Percentiles rank a stretch among this genome's conserved stretches.
phyloP scores from a whole-genome alignment of 2,797 vertebrate species.

The Cynopterus sphinx region DNA sequence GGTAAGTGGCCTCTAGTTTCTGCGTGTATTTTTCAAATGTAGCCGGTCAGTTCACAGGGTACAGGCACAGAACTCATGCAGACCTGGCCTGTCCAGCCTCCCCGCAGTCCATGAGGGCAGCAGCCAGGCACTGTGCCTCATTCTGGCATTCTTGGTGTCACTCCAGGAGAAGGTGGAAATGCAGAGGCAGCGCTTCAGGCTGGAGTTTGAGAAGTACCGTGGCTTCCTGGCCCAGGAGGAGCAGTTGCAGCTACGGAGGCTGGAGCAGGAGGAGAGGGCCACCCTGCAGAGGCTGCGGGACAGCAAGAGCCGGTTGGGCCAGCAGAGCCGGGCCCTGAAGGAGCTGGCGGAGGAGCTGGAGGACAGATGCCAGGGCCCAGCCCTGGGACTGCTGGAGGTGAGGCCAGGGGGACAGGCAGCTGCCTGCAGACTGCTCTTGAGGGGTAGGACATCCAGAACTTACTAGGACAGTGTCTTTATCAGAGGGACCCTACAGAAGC shows the following conservation, averaged over 20 bases:
- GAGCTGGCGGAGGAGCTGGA: conserved; percentile 79
- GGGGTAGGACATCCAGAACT: not conserved
- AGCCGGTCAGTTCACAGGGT: not conserved
- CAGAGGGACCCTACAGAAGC: not conserved
- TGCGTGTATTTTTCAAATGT: not conserved
- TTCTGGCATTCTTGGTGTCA: not conserved
- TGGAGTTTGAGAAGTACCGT: conserved; percentile 84
- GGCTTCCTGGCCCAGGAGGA: conserved; percentile 82
- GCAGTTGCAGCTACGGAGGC: conserved; percentile 78
- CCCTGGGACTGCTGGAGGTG: conserved; percentile 81
- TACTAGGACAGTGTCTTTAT: not conserved
- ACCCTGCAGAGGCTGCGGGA: conserved; percentile 79
- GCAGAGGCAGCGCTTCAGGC: conserved; percentile 77
- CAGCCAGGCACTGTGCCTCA: accelerated
- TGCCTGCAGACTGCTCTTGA: not conserved
- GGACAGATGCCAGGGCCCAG: conserved; percentile 61
- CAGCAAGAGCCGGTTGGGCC: conserved; percentile 63
- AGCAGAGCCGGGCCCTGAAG: conserved; percentile 71
- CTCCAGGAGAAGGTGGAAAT: conserved; percentile 81
- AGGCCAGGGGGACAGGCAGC: not conserved
- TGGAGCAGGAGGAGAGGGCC: conserved; percentile 81
- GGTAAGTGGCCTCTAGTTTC: not conserved
- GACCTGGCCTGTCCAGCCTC: accelerated
- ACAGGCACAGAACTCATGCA: accelerated
- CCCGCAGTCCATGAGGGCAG: accelerated